A percentile compares a stretch with the other conserved stretches of the same genome.
Conservation (phyloP, 2,113 vertebrate species). For the Spilogale gracilis region DNA sequence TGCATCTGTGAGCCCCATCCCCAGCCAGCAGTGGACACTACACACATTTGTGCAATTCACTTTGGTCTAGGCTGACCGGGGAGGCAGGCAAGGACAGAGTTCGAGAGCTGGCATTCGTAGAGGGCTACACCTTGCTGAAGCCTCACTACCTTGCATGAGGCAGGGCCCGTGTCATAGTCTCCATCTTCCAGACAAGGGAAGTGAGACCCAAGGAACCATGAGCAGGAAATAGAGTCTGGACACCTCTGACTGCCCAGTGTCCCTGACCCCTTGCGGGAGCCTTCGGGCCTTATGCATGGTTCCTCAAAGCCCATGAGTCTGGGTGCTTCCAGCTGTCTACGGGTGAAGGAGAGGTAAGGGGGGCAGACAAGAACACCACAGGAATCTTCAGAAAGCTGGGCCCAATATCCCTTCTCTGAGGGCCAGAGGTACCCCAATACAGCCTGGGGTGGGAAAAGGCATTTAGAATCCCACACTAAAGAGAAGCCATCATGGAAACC, state of each 20-base stretch:
- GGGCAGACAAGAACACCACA: background rate
- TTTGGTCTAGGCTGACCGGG: background rate
- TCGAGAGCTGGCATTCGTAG: background rate
- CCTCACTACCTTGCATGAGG: background rate
- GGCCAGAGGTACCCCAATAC: background rate
- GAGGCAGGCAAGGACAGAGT: background rate
- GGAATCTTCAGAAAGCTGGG: background rate
- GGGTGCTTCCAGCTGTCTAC: background rate
- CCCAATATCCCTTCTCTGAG: background rate
- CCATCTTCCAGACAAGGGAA: background rate
- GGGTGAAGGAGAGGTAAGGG: background rate
- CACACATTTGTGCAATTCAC: background rate
- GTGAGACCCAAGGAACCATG: background rate
- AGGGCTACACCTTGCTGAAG: background rate
- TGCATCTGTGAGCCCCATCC: background rate
- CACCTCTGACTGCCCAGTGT: background rate
- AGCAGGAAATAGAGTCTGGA: background rate
- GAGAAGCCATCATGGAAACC: background rate
- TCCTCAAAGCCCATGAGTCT: background rate
- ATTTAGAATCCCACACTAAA: background rate
- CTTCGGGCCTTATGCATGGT: rapidly evolving
- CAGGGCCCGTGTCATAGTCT: background rate
- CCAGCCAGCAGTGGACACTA: background rate
- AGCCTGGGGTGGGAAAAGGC: background rate
- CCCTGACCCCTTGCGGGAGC: too few species aligned